phyloP scores from a whole-genome alignment of 2,888 invertebrate species.

The Aspidiotus destructor region DNA sequence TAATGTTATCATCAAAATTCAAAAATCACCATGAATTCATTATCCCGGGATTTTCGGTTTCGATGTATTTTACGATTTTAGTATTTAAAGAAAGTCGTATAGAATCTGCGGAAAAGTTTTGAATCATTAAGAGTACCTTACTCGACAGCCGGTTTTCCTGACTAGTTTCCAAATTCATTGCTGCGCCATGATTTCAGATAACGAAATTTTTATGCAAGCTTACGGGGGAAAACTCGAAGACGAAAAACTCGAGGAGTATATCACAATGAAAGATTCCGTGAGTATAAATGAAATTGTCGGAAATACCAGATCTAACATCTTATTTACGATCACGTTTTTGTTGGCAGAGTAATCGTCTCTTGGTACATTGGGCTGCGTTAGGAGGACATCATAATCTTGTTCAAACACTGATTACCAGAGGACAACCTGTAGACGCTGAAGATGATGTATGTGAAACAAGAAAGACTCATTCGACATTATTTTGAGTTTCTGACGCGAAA shows the following conservation, averaged over 20 bases:
- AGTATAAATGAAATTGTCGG: background rate
- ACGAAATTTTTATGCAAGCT: slow-evolving; percentile 11
- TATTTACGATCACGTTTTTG: background rate
- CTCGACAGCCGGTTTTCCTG: too few species aligned
- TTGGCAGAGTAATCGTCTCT: slow-evolving; percentile 57
- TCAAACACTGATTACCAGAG: slow-evolving; percentile 54
- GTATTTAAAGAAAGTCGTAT: too few species aligned
- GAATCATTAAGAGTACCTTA: too few species aligned
- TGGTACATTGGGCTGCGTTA: slow-evolving; percentile 71
- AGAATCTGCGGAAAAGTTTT: too few species aligned
- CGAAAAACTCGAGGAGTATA: slow-evolving; percentile 9
- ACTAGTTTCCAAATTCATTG: too few species aligned
- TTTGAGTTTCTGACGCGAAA: background rate
- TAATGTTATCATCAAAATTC: too few species aligned
- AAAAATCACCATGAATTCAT: too few species aligned
- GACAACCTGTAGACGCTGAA: slow-evolving; percentile 56
- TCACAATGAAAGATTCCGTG: slow-evolving; percentile 10
- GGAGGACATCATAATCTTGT: slow-evolving; percentile 68
- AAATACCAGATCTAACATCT: background rate
- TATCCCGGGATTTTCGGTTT: too few species aligned
- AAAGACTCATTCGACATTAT: slow-evolving; percentile 1
- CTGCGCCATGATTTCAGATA: background rate
- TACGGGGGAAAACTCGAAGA: slow-evolving; percentile 14
- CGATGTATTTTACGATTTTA: too few species aligned
- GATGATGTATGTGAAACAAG: slow-evolving; percentile 53